Evolutionary conservation across 2,797 vertebrate species (phyloP), one percentile per base, ranked within the genome.

Genomic region (Pseudochirops cupreus): DNA sequence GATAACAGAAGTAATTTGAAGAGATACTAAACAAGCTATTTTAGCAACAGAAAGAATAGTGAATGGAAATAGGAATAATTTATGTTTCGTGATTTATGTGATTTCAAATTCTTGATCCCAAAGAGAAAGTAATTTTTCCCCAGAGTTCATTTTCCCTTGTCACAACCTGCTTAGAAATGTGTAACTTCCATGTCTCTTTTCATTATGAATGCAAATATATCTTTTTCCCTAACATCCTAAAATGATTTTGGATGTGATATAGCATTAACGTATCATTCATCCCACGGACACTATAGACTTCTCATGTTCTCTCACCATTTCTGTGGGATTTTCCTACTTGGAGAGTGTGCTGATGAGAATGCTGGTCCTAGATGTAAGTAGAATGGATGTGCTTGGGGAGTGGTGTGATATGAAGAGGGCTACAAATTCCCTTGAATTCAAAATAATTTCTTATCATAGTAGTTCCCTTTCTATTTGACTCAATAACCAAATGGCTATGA

Each of bases 211-310:
- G 26, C 89, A 31, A 9, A 39, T 55, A 39, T 50, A 4, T 16
- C 10, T 14, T 59, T 14, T 53, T 53, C 10, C 54, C 26, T n/a
- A 11, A 14, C 21, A 87, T 31, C 31, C 89, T 24, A 21, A 87
- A 28, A n/a, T 4, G 13, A 29, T 16, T 50, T 4, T 1, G 4
- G 57, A 0, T 1, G 2, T 10, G 7, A 1, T 11, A 26, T 12
- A 2, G 24, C 1, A 0, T 10, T 10, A 12, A 18, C 9, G 5
- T 5, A 28, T 31, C 26, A 31, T 87, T 33, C 1, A 50, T 87
- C 21, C 54, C 46, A 18, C 4, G 2, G 12, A 0, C 87, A 31
- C 0, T 4, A 1, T 14, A 26, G 16, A 6, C 10, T 14, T 0
- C 31, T 53, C 6, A 46, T 82, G 7, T 26, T 14, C 26, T 55